Conservation (phyloP, 2,113 vertebrate species). For the Taxidea taxus region DNA sequence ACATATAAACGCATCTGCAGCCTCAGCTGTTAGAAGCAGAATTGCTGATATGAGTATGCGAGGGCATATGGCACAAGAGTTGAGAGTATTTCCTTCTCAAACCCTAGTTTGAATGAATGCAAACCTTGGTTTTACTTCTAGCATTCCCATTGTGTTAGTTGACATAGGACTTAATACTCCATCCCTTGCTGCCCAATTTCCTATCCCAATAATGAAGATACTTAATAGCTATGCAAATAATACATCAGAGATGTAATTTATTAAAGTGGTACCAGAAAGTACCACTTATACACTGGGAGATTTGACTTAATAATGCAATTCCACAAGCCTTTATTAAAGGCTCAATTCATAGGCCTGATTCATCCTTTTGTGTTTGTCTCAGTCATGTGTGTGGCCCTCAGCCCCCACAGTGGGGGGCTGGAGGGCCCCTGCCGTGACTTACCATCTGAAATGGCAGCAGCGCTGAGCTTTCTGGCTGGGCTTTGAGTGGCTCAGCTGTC, state of each 20-base stretch:
- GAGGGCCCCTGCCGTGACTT: not conserved
- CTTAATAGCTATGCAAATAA: constrained; percentile 63
- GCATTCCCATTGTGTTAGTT: not conserved
- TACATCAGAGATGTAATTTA: constrained; percentile 52
- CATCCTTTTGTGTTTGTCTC: not conserved
- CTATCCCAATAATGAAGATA: constrained; percentile 50
- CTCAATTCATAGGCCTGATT: not conserved
- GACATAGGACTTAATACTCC: not conserved
- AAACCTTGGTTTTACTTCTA: constrained; percentile 9
- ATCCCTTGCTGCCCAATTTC: constrained; percentile 12
- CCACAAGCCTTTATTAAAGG: constrained; percentile 11
- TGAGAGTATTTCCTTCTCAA: constrained; percentile 27
- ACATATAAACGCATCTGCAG: not conserved
- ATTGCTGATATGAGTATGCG: not conserved
- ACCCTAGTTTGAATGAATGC: not conserved
- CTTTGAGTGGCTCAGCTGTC: not conserved
- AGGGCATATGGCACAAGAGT: not conserved
- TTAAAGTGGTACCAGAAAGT: constrained; percentile 44
- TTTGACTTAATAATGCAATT: constrained; percentile 43
- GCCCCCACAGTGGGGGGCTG: not conserved
- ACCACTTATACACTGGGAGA: constrained; percentile 25
- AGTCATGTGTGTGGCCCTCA: not conserved
- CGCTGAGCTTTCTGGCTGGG: not conserved
- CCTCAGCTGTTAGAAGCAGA: not conserved
- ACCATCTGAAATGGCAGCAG: not conserved